Base-by-base conservation (phyloP, 2,113 vertebrate species). In the Colaptes auratus region DNA sequence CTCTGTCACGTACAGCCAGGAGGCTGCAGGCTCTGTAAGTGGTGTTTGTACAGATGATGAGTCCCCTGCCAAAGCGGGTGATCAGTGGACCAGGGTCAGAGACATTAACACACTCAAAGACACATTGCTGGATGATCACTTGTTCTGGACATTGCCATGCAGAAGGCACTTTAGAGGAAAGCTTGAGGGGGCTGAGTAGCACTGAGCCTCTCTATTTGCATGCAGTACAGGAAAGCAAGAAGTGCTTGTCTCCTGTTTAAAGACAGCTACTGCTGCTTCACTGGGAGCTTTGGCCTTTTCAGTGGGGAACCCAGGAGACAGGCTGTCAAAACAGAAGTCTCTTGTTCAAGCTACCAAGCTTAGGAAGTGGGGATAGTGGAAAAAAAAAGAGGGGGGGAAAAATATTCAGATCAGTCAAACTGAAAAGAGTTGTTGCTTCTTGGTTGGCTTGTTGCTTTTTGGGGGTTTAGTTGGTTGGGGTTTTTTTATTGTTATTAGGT, bases 271-370 rank as follows among this genome's bases (percentile, higher is more conserved):
- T 96, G 91, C 71, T 96, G 94, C 96, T 96, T 96, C 95, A 76
- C 85, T 95, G 94, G 97, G 95, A 97, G 97, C 85, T 95, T 96
- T 97, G 97, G 98, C 97, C 97, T 98, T 97, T 98, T 97, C 97
- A 95, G 83, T 67, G 85, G 87, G 92, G 90, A 80, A 78, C 97
- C 96, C 97, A 95, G 76, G 97, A 98, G 97, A 97, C 94, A 60
- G 39, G 61, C 95, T 97, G 98, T 98, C 97, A 98, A 95, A 97
- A 96, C 86, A 94, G 88, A 92, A 96, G 93, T 92, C 96, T 97
- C 94, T 93, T 82, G 91, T 96, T 97, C 48, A 91, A 95, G 92
- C 96, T 82, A 82, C 67, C 46, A 66, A 76, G 93, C 88, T 86
- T 89, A 82, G 88, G 79, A 91, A 92, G 77, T 61, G 33, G 24